Conservation (phyloP, 2,113 vertebrate species). For the Callopanchax toddi region DNA sequence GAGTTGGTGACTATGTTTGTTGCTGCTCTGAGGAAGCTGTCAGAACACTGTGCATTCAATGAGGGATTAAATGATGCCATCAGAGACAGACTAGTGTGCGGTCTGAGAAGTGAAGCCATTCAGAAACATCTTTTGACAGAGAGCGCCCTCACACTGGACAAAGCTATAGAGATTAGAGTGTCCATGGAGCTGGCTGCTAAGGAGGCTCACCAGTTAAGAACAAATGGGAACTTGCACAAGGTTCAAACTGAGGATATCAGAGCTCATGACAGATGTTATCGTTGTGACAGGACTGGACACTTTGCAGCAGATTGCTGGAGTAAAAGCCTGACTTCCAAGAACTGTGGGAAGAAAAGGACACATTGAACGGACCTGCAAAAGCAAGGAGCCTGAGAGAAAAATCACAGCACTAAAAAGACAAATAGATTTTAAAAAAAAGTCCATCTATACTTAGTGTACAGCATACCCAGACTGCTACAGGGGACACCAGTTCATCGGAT, state of each 20-base stretch:
- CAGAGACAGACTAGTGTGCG: conserved; percentile 8
- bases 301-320: neutral
- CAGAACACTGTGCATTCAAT: too few species aligned
- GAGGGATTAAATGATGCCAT: neutral
- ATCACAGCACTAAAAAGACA: too few species aligned
- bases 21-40: too few species aligned
- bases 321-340: neutral
- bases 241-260: neutral
- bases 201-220: too few species aligned
- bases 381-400: too few species aligned
- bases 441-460: too few species aligned
- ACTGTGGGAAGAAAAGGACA: conserved; percentile 7
- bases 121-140: conserved; percentile 19
- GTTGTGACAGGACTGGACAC: neutral
- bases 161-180: too few species aligned
- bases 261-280: neutral
- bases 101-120: conserved; percentile 6
- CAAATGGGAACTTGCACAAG: conserved; percentile 6
- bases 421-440: too few species aligned
- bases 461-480: too few species aligned
- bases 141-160: conserved; percentile 11
- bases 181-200: conserved; percentile 23
- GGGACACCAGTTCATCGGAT: too few species aligned
- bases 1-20: too few species aligned
- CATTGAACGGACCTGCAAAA: neutral